Percentiles rank a stretch among this genome's conserved stretches.
Conservation (phyloP, 2,797 vertebrate genomes). For the Vireo griseus region DNA sequence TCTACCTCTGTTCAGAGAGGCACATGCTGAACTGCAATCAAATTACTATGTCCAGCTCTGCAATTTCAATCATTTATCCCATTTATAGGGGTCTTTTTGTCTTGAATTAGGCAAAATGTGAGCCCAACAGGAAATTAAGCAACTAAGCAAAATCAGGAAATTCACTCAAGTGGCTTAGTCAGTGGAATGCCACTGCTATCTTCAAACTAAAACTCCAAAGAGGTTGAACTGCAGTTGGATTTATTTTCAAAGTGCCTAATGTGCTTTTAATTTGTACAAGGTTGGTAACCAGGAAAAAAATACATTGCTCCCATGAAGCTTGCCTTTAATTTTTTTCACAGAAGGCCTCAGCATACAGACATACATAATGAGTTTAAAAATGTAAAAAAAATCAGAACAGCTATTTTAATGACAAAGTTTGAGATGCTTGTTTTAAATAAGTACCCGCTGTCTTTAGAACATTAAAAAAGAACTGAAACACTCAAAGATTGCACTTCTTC, state of each 20-base stretch:
- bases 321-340: background rate
- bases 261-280: conserved; percentile 58
- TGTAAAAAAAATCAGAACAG: background rate
- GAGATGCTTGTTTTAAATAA: background rate
- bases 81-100: conserved; percentile 59
- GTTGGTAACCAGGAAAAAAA: background rate
- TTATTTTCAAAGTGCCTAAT: conserved; percentile 50
- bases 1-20: conserved; percentile 30
- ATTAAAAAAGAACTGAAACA: conserved; percentile 20
- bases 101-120: conserved; percentile 63
- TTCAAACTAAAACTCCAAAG: conserved; percentile 44
- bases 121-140: conserved; percentile 69
- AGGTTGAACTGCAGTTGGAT: background rate
- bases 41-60: conserved; percentile 49
- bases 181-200: conserved; percentile 47
- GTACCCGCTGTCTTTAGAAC: background rate
- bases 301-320: background rate
- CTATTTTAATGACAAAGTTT: background rate
- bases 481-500: background rate
- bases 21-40: conserved; percentile 32
- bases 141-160: conserved; percentile 65
- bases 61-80: conserved; percentile 49
- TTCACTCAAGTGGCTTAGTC: conserved; percentile 56
- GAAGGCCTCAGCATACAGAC: background rate
- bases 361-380: background rate